Evolutionary conservation across 2,888 invertebrate species (phyloP).

Genomic region (Drosophila anomalata): DNA sequence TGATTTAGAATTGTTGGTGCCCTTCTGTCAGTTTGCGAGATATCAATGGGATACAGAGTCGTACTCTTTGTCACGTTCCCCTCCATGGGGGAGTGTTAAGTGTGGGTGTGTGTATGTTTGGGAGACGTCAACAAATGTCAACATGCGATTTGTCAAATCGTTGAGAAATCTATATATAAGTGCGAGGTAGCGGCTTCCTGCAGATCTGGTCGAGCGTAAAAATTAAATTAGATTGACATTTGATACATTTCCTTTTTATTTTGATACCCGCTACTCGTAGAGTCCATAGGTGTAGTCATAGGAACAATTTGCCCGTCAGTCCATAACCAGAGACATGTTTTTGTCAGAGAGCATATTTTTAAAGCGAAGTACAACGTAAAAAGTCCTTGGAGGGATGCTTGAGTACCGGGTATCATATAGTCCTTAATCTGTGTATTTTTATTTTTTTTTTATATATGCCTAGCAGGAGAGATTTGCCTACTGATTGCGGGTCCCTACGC

Average conservation of each 20-base stretch:
- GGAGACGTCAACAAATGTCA: slow-evolving; percentile 73
- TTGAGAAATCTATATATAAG: slow-evolving; percentile 52
- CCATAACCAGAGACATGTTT: too few species aligned
- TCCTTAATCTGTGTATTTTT: neutral
- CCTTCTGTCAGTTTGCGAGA: slow-evolving; percentile 52
- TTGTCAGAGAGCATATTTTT: too few species aligned
- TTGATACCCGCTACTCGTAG: neutral
- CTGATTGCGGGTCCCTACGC: neutral
- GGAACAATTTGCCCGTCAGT: too few species aligned
- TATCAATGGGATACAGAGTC: slow-evolving; percentile 59
- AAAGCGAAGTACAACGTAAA: too few species aligned
- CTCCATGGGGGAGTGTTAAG: slow-evolving; percentile 25
- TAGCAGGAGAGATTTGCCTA: slow-evolving; percentile 35
- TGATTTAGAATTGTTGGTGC: slow-evolving; percentile 63
- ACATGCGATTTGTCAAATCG: slow-evolving; percentile 78
- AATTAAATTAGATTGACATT: slow-evolving; percentile 80
- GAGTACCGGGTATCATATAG: neutral
- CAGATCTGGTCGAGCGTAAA: slow-evolving; percentile 67
- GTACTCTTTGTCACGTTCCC: slow-evolving; percentile 54
- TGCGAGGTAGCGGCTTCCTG: slow-evolving; percentile 44
- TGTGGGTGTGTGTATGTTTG: slow-evolving; percentile 28
- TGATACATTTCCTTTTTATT: slow-evolving; percentile 65
- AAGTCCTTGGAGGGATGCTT: too few species aligned
- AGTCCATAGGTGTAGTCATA: neutral
- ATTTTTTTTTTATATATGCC: slow-evolving; percentile 13